Evolutionary conservation across 2,113 vertebrate species (phyloP), one percentile per base, ranked within the genome.

Genomic region (Sander vitreus): DNA sequence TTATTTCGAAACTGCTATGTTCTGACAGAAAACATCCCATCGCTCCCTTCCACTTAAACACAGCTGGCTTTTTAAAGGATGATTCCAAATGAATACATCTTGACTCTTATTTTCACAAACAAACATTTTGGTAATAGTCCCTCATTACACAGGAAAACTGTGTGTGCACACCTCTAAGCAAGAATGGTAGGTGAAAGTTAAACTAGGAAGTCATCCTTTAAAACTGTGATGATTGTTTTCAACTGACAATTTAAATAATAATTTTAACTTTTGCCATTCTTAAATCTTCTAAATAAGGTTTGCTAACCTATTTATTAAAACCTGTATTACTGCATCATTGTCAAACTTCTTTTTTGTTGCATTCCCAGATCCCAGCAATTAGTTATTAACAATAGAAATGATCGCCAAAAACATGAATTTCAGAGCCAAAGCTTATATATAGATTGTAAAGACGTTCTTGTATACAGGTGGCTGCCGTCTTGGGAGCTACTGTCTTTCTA

Each of bases 1-100:
- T 54, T 27, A 6, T 82, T 84, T 43, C 50, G 23, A 76, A 64
- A 85, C 53, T 70, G 12, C 39, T 25, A 54, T 45, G 50, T 21
- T 80, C 67, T 54, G 50, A 81, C 21, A 66, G 27, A 68, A 84
- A 70, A 71, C 30, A 80, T 73, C 63, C 12, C 57, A n/a, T 58
- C 1, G 4, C 15, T 67, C 39, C 36, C 45, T 50, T 59, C 6
- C 50, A 84, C 30, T 72, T 45, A 5, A 67, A 54, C 27, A 59
- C 55, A 85, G 51, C 33, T 89, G 79, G 51, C 39, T 48, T 78
- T 75, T 73, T 14, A 69, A 54, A 67, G 23, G 12, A 66, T 0
- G 12, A 64, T 74, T 63, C 60, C 5, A 2, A 6, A 27, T 73
- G 59, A 57, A 70, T 50, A 50, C 13, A 67, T 39, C 55, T 62